A percentile compares a stretch with the other conserved stretches of the same genome.
Conservation (phyloP, 1,140 invertebrate species). For the Macrocentrus cingulum region DNA sequence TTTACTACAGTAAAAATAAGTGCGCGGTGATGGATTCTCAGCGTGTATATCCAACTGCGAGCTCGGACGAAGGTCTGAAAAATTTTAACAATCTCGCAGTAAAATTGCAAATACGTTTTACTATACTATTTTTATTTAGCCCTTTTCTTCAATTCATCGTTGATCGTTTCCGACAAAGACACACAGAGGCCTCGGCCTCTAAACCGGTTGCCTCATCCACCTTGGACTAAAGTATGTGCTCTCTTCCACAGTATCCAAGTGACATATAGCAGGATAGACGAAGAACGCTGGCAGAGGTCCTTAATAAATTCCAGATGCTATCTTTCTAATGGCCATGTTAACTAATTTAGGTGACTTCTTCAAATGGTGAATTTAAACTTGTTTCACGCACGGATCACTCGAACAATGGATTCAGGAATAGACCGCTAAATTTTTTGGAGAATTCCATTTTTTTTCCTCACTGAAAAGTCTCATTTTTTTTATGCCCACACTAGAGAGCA, state of each 20-base stretch:
- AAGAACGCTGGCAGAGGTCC: background rate
- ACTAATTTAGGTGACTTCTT: constrained; percentile 25
- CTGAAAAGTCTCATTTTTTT: too few species aligned
- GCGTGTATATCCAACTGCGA: too few species aligned
- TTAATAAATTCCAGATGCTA: constrained; percentile 27
- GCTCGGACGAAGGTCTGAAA: background rate
- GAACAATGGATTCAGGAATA: too few species aligned
- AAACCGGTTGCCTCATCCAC: constrained; percentile 11
- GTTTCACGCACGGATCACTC: constrained; percentile 10
- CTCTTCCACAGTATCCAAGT: constrained; percentile 7
- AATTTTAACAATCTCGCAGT: constrained; percentile 12
- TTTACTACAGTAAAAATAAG: too few species aligned
- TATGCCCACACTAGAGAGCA: too few species aligned
- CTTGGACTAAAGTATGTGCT: constrained; percentile 15
- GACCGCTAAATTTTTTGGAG: too few species aligned
- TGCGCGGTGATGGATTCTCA: too few species aligned
- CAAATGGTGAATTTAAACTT: constrained; percentile 5
- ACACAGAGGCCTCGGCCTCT: constrained; percentile 14
- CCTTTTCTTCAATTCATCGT: constrained; percentile 2
- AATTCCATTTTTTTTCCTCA: too few species aligned
- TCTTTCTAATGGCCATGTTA: constrained; percentile 26
- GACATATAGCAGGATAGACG: constrained; percentile 15
- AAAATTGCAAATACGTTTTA: too few species aligned
- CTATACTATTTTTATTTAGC: too few species aligned
- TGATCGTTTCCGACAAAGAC: constrained; percentile 23